Evolutionary conservation across 2,888 invertebrate species (phyloP), one percentile per base, ranked within the genome.

Genomic region (Meteorus cinctellus): DNA sequence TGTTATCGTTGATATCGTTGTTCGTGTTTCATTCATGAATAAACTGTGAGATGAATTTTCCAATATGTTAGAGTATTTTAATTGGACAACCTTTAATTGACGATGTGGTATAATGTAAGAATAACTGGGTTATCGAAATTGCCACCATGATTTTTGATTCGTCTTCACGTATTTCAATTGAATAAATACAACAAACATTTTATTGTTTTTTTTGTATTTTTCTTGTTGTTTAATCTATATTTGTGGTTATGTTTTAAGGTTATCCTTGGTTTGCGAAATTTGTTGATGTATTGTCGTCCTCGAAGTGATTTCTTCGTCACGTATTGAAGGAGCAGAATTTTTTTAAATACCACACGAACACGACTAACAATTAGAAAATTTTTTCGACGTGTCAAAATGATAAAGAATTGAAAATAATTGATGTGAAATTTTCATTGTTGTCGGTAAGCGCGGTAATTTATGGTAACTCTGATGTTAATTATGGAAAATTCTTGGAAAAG

Each of bases 361-460:
- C 19, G 55, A 55, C 55, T 6, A 5, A 19, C 55, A 19, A 55
- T 6, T 8, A 19, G 55, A 48, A 55, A 19, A 24, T 19, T 19
- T 19, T 19, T 55, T 24, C n/a, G 55, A 55, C 55, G 55, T 55
- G 55, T 55, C 55, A 55, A 55, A 19, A 19, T 19, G 55, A 19
- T 55, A 19, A 55, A 55, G 55, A 55, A 55, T 55, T 8, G 55
- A 55, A 55, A 19, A 55, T 48, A 55, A 41, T 19, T 55, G 55
- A 6, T 10, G 4, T 48, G 4, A n/a, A 0, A 14, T 48, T n/a
- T 41, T 12, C 41, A 2, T 41, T 41, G 12, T 12, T 41, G 41
- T 41, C 12, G 41, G 41, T 6, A 41, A 41, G 41, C 1, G 12
- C 0, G 41, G 12, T 12, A 41, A 8, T 12, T 41, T 41, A 41